These are phyloP conservation scores for Sebastes dallii DNA, from an alignment of 2,797 vertebrate species.

Conservation along the genomic window DNA sequence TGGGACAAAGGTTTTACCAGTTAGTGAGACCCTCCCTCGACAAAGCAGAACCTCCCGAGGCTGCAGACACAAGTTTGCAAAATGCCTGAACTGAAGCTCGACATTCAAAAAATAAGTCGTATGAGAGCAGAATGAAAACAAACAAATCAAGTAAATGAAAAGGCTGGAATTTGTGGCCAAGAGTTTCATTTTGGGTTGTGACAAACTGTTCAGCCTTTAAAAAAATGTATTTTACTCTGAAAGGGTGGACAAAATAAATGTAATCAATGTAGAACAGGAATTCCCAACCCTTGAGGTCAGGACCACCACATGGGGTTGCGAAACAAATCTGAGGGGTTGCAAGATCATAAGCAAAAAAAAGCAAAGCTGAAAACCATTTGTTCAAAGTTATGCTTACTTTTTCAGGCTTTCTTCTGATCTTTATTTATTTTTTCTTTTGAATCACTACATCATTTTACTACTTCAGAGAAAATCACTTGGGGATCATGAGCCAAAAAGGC, in stretches of 20 bases:
- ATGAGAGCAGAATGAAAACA: background rate
- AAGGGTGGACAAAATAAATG: background rate
- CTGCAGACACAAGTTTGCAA: background rate
- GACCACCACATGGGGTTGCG: background rate
- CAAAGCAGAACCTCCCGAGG: background rate
- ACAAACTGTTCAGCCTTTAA: background rate
- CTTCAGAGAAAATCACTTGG: background rate
- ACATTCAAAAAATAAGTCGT: background rate
- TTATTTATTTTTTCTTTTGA: background rate
- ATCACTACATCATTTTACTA: background rate
- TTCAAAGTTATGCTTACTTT: background rate
- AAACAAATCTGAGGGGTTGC: background rate
- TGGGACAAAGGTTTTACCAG: slow-evolving; percentile 18
- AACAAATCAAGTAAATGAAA: background rate
- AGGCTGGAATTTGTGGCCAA: too few species aligned
- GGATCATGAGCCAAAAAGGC: background rate
- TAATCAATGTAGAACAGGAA: background rate
- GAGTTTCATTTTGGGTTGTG: too few species aligned
- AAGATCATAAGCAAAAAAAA: background rate
- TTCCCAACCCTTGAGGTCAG: background rate
- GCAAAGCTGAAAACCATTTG: background rate
- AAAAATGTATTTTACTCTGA: too few species aligned
- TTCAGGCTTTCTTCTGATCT: background rate
- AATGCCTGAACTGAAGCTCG: background rate
- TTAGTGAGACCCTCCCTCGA: background rate